Conservation (phyloP, 2,888 invertebrate genomes). For the Luperina nickerlii region DNA sequence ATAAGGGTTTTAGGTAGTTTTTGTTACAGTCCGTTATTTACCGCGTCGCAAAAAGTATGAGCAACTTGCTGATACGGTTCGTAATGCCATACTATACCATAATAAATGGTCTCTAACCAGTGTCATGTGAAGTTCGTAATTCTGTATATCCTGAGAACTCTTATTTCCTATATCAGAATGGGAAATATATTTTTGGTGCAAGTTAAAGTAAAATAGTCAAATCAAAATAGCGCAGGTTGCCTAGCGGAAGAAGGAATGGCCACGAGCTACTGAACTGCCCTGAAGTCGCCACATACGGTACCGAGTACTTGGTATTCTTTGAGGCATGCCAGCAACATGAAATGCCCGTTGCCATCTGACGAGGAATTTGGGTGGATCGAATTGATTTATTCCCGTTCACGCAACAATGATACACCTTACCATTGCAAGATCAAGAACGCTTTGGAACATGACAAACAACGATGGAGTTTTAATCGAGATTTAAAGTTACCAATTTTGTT, state of each 20-base stretch:
- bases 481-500: background rate
- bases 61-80: background rate
- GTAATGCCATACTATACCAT: background rate
- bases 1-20: background rate
- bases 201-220: background rate
- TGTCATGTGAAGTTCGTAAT: conserved; percentile 5
- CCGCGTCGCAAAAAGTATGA: conserved; percentile 9
- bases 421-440: background rate
- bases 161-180: background rate
- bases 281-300: background rate
- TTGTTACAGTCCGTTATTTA: background rate
- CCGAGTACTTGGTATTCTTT: background rate
- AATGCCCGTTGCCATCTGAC: background rate
- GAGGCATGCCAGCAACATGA: background rate
- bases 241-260: too few species aligned
- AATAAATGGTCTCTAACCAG: conserved; percentile 1
- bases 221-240: background rate
- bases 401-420: conserved; percentile 1
- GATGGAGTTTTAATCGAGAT: background rate
- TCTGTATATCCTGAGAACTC: background rate
- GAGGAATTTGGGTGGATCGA: background rate
- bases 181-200: background rate
- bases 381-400: conserved; percentile 4
- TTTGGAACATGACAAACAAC: conserved; percentile 1
- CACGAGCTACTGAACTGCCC: background rate